Percentiles rank a stretch among this genome's conserved stretches.
These are phyloP conservation scores for Corynorhinus townsendii DNA, from an alignment of 2,113 vertebrate genomes.

Conservation along the genomic window DNA sequence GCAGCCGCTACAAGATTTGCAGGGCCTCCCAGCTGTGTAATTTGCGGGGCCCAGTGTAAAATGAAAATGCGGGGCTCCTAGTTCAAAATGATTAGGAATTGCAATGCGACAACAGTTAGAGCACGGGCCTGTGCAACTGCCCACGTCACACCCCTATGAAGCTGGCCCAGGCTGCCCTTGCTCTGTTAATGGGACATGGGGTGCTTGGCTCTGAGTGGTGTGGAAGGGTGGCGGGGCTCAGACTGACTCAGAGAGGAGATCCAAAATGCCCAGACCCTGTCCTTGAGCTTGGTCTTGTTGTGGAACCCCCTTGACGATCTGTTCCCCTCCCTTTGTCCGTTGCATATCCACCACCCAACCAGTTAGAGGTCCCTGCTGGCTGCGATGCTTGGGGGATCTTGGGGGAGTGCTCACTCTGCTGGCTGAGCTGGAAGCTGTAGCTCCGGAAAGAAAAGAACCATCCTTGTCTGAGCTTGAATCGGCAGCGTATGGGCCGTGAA, in stretches of 20 bases:
- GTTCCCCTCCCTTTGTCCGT: neutral
- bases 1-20: neutral
- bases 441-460: neutral
- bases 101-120: neutral
- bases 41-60: neutral
- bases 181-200: neutral
- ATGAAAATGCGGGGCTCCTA: neutral
- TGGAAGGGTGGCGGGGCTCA: neutral
- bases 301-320: neutral
- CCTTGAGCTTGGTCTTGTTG: neutral
- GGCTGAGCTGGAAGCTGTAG: neutral
- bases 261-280: neutral
- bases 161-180: neutral
- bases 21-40: neutral
- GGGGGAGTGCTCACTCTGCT: neutral
- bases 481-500: neutral
- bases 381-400: fast-evolving
- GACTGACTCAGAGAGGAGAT: neutral
- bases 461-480: neutral
- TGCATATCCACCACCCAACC: neutral
- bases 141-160: fast-evolving
- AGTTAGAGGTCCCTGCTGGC: neutral
- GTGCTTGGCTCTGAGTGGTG: neutral
- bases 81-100: neutral
- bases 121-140: fast-evolving